These are phyloP conservation scores for Xestia c-nigrum DNA, from an alignment of 2,888 invertebrate species.

Conservation along the genomic window DNA sequence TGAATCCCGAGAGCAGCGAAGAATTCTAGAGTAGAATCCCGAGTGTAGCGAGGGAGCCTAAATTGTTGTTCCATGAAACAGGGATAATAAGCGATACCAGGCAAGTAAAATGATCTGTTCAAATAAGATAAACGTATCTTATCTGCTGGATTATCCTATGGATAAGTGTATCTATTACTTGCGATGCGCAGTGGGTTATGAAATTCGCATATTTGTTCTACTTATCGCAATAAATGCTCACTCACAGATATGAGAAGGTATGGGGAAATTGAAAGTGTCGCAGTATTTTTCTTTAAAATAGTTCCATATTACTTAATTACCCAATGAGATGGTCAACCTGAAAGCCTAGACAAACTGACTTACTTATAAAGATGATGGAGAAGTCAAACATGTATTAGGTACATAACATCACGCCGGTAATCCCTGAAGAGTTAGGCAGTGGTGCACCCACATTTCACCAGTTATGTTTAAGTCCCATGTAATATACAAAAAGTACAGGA, in stretches of 20 bases:
- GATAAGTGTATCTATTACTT: slow-evolving; percentile 32
- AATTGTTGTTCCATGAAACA: background rate
- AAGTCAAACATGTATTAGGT: no score
- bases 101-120: background rate
- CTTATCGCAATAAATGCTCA: slow-evolving; percentile 12
- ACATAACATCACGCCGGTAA: no score
- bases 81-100: background rate
- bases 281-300: background rate
- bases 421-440: no score
- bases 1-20: no score
- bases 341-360: no score
- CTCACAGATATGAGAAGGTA: background rate
- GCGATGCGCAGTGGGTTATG: slow-evolving; percentile 18
- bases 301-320: background rate
- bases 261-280: background rate
- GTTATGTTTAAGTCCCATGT: no score
- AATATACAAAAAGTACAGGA: no score
- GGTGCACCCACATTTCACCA: no score
- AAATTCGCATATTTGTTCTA: slow-evolving; percentile 31
- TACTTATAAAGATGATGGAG: no score
- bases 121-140: slow-evolving; percentile 13
- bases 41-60: no score
- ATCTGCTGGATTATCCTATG: slow-evolving; percentile 48
- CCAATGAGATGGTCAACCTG: no score
- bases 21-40: no score